A percentile compares a stretch with the other conserved stretches of the same genome.
Evolutionary conservation across 2,113 vertebrate genomes (phyloP).

Genomic region (Petroica traversi): DNA sequence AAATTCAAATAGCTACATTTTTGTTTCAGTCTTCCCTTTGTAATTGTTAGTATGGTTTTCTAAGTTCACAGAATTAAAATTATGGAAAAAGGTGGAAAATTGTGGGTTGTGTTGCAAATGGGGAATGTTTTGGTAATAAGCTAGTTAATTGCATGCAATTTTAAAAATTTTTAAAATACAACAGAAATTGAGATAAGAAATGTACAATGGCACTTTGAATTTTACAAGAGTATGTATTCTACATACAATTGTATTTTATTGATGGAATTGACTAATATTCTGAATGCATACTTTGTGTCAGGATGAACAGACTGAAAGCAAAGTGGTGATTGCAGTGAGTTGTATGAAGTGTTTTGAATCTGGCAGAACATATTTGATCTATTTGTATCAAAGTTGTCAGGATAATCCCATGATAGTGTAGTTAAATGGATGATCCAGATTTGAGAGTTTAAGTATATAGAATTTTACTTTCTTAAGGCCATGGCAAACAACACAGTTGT

Average conservation of each 20-base stretch:
- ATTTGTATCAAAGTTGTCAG: not conserved
- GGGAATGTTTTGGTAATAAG: not conserved
- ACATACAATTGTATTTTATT: not conserved
- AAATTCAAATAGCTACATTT: not conserved
- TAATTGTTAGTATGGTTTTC: not conserved
- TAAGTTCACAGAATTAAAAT: not conserved
- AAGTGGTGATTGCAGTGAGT: not conserved
- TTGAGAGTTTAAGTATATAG: not conserved
- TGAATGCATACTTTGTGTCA: not conserved
- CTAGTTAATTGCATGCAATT: not conserved
- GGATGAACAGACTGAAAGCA: not conserved
- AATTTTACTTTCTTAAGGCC: not conserved
- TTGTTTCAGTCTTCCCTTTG: not conserved
- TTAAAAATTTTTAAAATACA: not conserved
- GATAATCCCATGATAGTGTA: not conserved
- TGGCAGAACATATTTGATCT: not conserved
- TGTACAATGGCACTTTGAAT: not conserved
- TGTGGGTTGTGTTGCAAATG: accelerated
- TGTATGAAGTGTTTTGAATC: not conserved
- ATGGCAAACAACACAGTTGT: not conserved
- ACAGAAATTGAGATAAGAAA: not conserved
- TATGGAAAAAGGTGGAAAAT: not conserved
- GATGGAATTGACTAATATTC: not conserved
- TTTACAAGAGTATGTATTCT: not conserved
- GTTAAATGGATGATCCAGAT: not conserved